Evolutionary conservation across 1,140 invertebrate species (phyloP), one percentile per base, ranked within the genome.

Genomic region (Branchinecta lindahli): DNA sequence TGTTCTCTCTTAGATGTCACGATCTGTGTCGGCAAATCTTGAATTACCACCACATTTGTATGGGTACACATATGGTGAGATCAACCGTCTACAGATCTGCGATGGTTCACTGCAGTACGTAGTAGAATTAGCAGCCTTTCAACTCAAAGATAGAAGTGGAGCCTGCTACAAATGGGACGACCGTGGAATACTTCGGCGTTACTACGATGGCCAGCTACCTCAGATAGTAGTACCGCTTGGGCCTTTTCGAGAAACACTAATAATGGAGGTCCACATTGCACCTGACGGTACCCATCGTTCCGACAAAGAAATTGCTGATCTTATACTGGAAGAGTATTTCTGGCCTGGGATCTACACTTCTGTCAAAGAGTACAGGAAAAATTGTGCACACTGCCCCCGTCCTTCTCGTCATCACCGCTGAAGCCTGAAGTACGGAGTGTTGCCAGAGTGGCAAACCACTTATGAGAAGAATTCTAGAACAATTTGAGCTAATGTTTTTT

Each of bases 301-400:
- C 47, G 47, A 52, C n/a, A 52, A 52, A n/a, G 47, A 52, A n/a
- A n/a, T 52, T 9, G 47, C 47, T 52, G n/a, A 52, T 52, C 47
- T 9, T 52, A 52, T 52, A 9, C n/a, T 52, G 47, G 9, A 9
- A n/a, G 47, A 52, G n/a, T 52, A 52, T n/a, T 52, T 52, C n/a
- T 52, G 47, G 47, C 47, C 47, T 52, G n/a, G 47, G 47, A 9
- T 52, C 9, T 52, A 9, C n/a, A 52, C n/a, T 9, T 9, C 9
- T 52, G n/a, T 52, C 47, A 52, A 52, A 52, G n/a, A 52, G 9
- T 52, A 52, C n/a, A 52, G 9, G n/a, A 52, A 52, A n/a, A 52
- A 52, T 52, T 52, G 47, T 52, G n/a, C 9, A 9, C 47, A 52
- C n/a, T 52, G 47, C n/a, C 47, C n/a, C n/a, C n/a, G n/a, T n/a